Percentiles rank a stretch among this genome's conserved stretches.
Evolutionary conservation across 1,140 invertebrate species (phyloP).

Genomic region (Andricus grossulariae): DNA sequence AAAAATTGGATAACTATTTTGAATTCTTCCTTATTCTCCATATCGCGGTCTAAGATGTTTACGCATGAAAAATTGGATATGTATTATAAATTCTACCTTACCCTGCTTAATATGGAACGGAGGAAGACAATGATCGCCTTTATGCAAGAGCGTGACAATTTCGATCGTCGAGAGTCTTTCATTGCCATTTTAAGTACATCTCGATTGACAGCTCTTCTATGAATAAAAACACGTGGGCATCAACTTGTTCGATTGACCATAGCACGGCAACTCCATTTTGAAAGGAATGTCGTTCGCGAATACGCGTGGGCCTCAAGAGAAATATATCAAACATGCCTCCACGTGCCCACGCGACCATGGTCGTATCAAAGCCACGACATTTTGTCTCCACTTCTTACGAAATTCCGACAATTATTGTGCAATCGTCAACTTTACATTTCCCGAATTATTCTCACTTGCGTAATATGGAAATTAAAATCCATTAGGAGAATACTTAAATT

Average conservation of each 20-base stretch:
- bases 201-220: background rate
- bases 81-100: too few species aligned
- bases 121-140: too few species aligned
- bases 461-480: constrained; percentile 2
- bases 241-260: constrained; percentile 31
- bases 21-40: too few species aligned
- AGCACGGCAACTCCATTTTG: background rate
- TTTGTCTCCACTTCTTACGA: constrained; percentile 23
- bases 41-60: too few species aligned
- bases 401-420: constrained; percentile 11
- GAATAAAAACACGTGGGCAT: constrained; percentile 7
- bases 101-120: too few species aligned
- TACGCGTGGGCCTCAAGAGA: constrained; percentile 9
- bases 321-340: constrained; percentile 23
- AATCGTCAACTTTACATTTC: background rate
- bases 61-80: too few species aligned
- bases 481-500: too few species aligned
- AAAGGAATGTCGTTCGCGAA: constrained; percentile 27
- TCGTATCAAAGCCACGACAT: constrained; percentile 26
- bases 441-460: background rate
- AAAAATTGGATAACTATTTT: too few species aligned
- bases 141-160: too few species aligned
- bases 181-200: too few species aligned
- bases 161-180: too few species aligned
- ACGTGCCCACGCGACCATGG: constrained; percentile 15